phyloP scores from a whole-genome alignment of 1,140 invertebrate genomes.

The Drosophila sechellia region DNA sequence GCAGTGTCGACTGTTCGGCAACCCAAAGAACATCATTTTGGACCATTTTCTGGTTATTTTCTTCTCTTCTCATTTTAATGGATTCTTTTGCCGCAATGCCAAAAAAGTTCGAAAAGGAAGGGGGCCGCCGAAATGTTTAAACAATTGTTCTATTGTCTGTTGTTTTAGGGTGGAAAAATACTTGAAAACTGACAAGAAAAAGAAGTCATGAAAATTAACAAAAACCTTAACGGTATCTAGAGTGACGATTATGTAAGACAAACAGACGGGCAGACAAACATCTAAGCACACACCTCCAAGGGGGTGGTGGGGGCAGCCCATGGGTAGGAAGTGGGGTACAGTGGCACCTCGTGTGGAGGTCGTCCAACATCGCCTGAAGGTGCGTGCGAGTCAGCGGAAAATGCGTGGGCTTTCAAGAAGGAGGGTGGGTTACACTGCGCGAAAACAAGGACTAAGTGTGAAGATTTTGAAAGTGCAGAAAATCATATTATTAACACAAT shows the following conservation, averaged over 20 bases:
- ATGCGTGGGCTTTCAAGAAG: constrained; percentile 45
- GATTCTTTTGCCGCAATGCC: constrained; percentile 63
- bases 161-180: constrained; percentile 68
- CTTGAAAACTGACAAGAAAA: constrained; percentile 39
- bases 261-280: constrained; percentile 70
- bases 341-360: constrained; percentile 65
- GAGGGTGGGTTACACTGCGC: constrained; percentile 4
- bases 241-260: constrained; percentile 83
- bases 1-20: constrained; percentile 6
- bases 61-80: constrained; percentile 9
- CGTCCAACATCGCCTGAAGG: constrained; percentile 45
- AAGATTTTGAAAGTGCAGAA: neutral
- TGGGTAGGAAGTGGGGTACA: neutral
- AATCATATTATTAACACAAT: too few relatives aligned
- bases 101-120: constrained; percentile 50
- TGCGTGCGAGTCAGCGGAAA: constrained; percentile 59
- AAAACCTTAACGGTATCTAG: constrained; percentile 69
- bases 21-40: constrained; percentile 35
- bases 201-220: constrained; percentile 40
- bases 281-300: constrained; percentile 60
- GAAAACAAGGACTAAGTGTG: neutral
- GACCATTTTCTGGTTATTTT: constrained; percentile 17
- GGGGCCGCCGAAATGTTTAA: constrained; percentile 65
- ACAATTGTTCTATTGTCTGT: constrained; percentile 81
- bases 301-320: neutral